Evolutionary conservation across 2,888 invertebrate genomes (phyloP).

Genomic region (Endomychus coccineus): DNA sequence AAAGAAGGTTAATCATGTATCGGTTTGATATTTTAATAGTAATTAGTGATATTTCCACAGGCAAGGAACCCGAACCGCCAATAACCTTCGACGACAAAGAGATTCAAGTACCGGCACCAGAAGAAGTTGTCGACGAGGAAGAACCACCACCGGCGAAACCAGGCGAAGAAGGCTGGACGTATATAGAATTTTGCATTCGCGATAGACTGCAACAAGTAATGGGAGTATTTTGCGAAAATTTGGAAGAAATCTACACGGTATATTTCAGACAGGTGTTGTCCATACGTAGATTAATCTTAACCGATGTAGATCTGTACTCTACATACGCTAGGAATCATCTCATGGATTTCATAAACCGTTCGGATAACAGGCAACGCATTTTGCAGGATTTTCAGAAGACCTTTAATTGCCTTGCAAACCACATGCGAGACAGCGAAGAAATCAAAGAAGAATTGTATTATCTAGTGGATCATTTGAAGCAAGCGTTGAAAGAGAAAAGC

Average conservation of each 20-base stretch:
- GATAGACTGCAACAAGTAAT: slow-evolving; percentile 23
- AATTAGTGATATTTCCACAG: no score
- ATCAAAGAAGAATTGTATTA: slow-evolving; percentile 58
- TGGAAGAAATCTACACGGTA: slow-evolving; percentile 43
- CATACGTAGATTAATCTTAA: slow-evolving; percentile 50
- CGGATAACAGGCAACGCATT: slow-evolving; percentile 52
- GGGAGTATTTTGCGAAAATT: slow-evolving; percentile 43
- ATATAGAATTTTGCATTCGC: slow-evolving; percentile 35
- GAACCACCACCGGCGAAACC: slow-evolving; percentile 8
- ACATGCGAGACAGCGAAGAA: slow-evolving; percentile 50
- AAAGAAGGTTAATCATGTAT: no score
- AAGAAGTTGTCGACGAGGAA: slow-evolving; percentile 16
- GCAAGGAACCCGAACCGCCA: no score
- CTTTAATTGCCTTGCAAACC: slow-evolving; percentile 54
- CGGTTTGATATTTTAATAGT: no score
- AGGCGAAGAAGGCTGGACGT: slow-evolving; percentile 34
- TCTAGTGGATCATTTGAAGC: slow-evolving; percentile 35
- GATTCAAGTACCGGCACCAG: slow-evolving; percentile 33
- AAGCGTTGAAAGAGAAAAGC: slow-evolving; percentile 50
- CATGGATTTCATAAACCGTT: slow-evolving; percentile 48
- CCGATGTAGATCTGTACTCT: slow-evolving; percentile 51
- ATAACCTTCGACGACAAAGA: slow-evolving; percentile 30
- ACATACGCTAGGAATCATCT: slow-evolving; percentile 50
- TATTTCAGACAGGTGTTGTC: slow-evolving; percentile 53
- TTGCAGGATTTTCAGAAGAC: slow-evolving; percentile 51